Evolutionary conservation across 2,888 invertebrate genomes (phyloP), one percentile per base, ranked within the genome.

Genomic region (Orthosia incerta): DNA sequence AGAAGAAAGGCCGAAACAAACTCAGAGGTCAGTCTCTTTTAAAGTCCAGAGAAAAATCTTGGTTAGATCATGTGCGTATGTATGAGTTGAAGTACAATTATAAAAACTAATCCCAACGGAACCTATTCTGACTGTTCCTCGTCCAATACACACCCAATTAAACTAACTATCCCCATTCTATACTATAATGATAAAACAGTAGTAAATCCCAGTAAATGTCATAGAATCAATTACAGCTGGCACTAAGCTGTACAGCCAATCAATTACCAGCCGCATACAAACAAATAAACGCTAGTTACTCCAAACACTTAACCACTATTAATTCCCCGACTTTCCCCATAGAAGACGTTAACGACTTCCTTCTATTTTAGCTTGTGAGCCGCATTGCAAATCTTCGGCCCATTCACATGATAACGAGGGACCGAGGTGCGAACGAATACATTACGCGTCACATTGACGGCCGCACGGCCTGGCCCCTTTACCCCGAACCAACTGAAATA

Each of bases 401-500:
- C 79, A 86, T 87, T 88, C 86, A 85, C 75, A 87, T 91, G 87
- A 85, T 90, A 90, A 89, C 88, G 87, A 90, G 87, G 87, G 85
- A 16, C 26, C 12, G 50, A 69, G 76, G 79, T 31, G 72, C 80
- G 85, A 80, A 84, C 78, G 79, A 81, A 87, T 86, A 83, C 74
- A 78, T 85, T 80, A 85, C 64, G 61, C 71, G 71, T 69, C 73
- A 72, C 63, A 61, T 64, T 77, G 79, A 75, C 73, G 67, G 70
- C 57, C 51, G 57, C 20, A 31, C 18, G 13, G 20, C 60, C 69
- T 85, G 85, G 85, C 86, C 87, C 62, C 74, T 83, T 87, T 87
- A 83, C 85, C 85, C 74, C 66, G 84, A 73, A 76, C 61, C 60
- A 55, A 50, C 46, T 73, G 61, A 78, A 76, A 80, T 80, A 85